Evolutionary conservation across 2,888 invertebrate species (phyloP).

Genomic region (Agriopis leucophaearia): DNA sequence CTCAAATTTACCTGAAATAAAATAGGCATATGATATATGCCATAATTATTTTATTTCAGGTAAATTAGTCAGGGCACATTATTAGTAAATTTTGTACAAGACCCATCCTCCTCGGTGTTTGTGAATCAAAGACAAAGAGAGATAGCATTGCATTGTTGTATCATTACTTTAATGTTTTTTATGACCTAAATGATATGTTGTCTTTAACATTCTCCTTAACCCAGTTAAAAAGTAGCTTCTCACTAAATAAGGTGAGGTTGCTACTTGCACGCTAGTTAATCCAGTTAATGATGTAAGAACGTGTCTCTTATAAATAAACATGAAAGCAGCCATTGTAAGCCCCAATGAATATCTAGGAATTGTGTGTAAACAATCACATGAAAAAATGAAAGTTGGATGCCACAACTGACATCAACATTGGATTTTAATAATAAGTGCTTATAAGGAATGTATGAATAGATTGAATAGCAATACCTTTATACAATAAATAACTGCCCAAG

Average conservation of each 20-base stretch:
- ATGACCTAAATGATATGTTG: background rate
- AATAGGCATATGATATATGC: too few species aligned
- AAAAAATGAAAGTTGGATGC: conserved; percentile 55
- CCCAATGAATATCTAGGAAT: conserved; percentile 61
- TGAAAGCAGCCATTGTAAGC: conserved; percentile 45
- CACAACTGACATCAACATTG: conserved; percentile 11
- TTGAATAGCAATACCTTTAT: background rate
- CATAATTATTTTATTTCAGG: too few species aligned
- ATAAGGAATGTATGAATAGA: conserved; percentile 1
- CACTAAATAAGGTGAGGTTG: conserved; percentile 34
- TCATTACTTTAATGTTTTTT: too few species aligned
- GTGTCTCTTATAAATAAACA: conserved; percentile 41
- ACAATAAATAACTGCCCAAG: too few species aligned
- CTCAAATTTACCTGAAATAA: too few species aligned
- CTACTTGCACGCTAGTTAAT: conserved; percentile 38
- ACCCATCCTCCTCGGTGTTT: too few species aligned
- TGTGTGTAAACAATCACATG: conserved; percentile 44
- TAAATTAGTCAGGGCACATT: too few species aligned
- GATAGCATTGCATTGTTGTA: background rate
- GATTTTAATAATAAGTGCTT: background rate
- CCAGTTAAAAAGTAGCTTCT: conserved; percentile 24
- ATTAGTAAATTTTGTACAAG: too few species aligned
- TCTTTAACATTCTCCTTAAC: background rate
- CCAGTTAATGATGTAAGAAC: conserved; percentile 49
- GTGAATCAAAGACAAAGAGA: too few species aligned